Evolutionary conservation across 2,113 vertebrate species (phyloP).

Genomic region (Garra rufa): DNA sequence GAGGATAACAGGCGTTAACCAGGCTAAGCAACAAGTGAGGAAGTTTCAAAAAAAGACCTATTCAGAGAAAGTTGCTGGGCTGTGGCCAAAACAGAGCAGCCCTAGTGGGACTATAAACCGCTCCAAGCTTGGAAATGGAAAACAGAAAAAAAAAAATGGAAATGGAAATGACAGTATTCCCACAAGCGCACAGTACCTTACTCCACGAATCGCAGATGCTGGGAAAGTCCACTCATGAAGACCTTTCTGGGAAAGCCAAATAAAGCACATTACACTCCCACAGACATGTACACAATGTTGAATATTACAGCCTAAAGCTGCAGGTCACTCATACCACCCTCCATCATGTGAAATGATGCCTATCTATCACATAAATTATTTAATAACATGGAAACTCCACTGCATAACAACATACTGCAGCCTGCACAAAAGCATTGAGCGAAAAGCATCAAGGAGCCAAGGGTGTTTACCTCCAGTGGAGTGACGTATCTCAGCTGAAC

Average conservation of each 20-base stretch:
- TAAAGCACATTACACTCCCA: neutral
- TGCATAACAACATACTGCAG: conserved; percentile 27
- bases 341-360: neutral
- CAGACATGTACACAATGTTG: neutral
- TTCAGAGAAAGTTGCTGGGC: conserved; percentile 41
- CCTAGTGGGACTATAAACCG: neutral
- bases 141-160: neutral
- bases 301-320: neutral
- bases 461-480: conserved; percentile 73
- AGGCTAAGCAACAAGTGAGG: neutral
- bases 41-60: conserved; percentile 3
- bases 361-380: neutral
- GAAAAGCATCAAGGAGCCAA: neutral
- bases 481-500: conserved; percentile 80
- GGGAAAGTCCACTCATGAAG: conserved; percentile 85
- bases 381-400: conserved; percentile 22
- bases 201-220: conserved; percentile 80
- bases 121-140: conserved; percentile 7
- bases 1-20: conserved; percentile 24
- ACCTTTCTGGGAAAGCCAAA: conserved; percentile 74
- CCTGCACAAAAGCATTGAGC: neutral
- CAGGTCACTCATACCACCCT: neutral
- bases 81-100: conserved; percentile 22
- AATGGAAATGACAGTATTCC: neutral
- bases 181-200: conserved; percentile 77